These are phyloP conservation scores for Acanthacorydalis orientalis DNA, from an alignment of 2,888 invertebrate species.

Conservation along the genomic window DNA sequence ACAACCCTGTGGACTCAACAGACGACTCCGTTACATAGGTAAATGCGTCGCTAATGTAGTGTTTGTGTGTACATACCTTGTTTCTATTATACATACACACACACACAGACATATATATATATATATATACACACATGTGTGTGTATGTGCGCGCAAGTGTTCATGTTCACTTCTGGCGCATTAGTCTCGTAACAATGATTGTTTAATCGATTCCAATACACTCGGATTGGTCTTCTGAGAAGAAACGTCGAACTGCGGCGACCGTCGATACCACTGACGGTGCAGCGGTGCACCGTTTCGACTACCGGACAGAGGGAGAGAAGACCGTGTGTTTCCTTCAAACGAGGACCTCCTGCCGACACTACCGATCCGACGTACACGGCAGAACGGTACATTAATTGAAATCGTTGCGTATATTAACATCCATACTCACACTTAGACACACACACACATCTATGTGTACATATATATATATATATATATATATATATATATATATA, in stretches of 20 bases:
- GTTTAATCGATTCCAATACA: conserved; percentile 20
- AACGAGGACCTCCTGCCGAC: no score
- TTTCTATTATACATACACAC: not conserved
- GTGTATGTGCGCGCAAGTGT: conserved; percentile 14
- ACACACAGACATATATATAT: not conserved
- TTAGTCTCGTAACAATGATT: conserved; percentile 19
- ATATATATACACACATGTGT: not conserved
- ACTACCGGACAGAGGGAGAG: no score
- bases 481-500: not conserved
- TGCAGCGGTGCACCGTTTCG: no score
- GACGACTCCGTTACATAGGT: no score
- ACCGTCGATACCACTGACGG: conserved; percentile 10
- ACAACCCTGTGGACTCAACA: no score
- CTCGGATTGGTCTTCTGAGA: conserved; percentile 15
- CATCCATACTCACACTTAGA: not conserved
- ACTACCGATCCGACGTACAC: no score
- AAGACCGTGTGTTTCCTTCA: no score
- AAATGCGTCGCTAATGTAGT: not conserved
- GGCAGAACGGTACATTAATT: not conserved
- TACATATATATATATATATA: not conserved
- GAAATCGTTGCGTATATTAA: not conserved
- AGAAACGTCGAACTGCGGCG: conserved; percentile 10
- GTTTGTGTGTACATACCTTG: not conserved
- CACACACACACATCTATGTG: not conserved
- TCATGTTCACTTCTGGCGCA: conserved; percentile 18